A percentile compares a stretch with the other conserved stretches of the same genome.
These are phyloP conservation scores for Zygogramma bicolorata DNA, from an alignment of 2,888 invertebrate species.

Conservation along the genomic window DNA sequence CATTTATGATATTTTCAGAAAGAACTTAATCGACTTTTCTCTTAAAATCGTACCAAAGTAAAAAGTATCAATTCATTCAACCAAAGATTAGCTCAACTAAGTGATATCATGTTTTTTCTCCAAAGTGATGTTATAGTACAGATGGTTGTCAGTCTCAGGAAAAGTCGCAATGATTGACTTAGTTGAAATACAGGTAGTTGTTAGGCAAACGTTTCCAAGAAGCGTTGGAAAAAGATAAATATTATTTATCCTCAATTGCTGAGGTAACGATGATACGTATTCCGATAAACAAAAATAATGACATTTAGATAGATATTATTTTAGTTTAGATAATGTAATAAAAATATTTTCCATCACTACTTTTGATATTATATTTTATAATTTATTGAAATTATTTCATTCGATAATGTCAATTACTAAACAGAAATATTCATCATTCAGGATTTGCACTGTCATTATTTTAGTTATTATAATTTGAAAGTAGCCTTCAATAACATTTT, in stretches of 20 bases:
- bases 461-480: not conserved
- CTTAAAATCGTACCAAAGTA: conserved; percentile 30
- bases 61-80: conserved; percentile 35
- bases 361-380: conserved; percentile 37
- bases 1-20: not conserved
- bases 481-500: not conserved
- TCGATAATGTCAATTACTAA: conserved; percentile 50
- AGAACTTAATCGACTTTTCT: not conserved
- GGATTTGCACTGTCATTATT: conserved; percentile 24
- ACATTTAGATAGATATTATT: conserved; percentile 45
- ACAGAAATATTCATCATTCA: conserved; percentile 31
- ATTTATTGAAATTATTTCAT: conserved; percentile 32
- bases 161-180: conserved; percentile 64
- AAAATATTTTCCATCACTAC: conserved; percentile 31
- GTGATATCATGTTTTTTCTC: not conserved
- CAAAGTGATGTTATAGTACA: conserved; percentile 13
- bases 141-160: conserved; percentile 43
- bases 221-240: conserved; percentile 56
- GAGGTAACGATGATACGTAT: conserved; percentile 52
- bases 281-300: conserved; percentile 60
- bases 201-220: conserved; percentile 63
- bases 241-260: conserved; percentile 57
- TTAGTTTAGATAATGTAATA: conserved; percentile 30
- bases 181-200: conserved; percentile 61
- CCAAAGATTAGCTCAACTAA: conserved; percentile 36